phyloP scores from a whole-genome alignment of 53 echinoderm and acorn worm genomes.

The Patiria pectinifera region DNA sequence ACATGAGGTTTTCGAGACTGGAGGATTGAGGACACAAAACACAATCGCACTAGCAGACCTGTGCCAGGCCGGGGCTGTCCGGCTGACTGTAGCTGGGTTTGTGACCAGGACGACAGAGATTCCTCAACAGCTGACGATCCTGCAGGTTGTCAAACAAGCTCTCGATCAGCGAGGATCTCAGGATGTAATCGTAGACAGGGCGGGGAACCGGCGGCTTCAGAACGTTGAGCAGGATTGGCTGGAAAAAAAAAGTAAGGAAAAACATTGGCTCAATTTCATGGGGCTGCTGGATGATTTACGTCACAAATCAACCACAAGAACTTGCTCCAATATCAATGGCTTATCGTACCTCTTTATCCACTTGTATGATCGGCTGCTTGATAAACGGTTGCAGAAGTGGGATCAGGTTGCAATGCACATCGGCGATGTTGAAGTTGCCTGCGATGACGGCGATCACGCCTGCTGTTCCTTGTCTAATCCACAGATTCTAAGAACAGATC shows the following conservation, averaged over 20 bases:
- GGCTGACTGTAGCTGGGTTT: constrained; percentile 84
- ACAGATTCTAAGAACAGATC: constrained; percentile 76
- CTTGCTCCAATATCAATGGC: not conserved
- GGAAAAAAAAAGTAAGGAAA: constrained; percentile 16
- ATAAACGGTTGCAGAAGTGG: constrained; percentile 88
- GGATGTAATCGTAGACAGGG: constrained; percentile 92
- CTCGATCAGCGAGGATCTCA: constrained; percentile 73
- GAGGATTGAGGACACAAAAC: not conserved
- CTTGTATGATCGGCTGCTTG: constrained; percentile 92
- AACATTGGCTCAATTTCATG: not conserved
- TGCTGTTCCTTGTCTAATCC: constrained; percentile 91
- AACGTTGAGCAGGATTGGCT: constrained; percentile 90
- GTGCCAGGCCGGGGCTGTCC: constrained; percentile 71
- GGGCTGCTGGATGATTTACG: too few species aligned
- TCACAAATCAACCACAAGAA: not conserved
- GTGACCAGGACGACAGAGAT: constrained; percentile 82
- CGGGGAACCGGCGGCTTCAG: constrained; percentile 85
- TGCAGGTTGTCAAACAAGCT: constrained; percentile 86
- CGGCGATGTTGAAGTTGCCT: constrained; percentile 89
- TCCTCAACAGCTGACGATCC: constrained; percentile 85
- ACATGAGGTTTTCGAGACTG: too few species aligned
- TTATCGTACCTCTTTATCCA: constrained; percentile 86
- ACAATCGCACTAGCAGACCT: constrained; percentile 56
- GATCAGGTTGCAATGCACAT: constrained; percentile 92
- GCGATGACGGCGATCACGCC: constrained; percentile 92